These are phyloP conservation scores for Diachasma alloeum DNA, from an alignment of 1,140 invertebrate genomes.

Conservation along the genomic window DNA sequence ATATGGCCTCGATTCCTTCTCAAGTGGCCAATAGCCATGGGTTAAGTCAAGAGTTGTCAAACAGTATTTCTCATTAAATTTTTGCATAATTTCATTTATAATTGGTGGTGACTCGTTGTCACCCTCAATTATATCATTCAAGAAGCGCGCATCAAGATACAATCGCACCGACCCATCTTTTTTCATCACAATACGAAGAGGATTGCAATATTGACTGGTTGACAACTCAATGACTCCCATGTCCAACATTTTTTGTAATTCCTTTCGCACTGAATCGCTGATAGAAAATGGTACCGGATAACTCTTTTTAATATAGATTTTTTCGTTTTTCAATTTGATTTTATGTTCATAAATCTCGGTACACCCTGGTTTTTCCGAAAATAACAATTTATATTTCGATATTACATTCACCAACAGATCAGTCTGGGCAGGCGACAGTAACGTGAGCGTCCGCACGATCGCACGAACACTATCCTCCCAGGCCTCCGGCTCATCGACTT, in stretches of 20 bases:
- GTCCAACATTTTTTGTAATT: too few species aligned
- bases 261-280: too few species aligned
- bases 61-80: too few species aligned
- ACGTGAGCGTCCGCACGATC: neutral
- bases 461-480: neutral
- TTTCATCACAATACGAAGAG: neutral
- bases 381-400: neutral
- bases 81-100: neutral
- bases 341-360: neutral
- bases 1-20: slow-evolving; percentile 39
- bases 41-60: neutral
- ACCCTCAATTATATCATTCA: neutral
- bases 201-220: neutral
- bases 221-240: neutral
- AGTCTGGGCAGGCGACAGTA: neutral
- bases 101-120: neutral
- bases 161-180: neutral
- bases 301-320: too few species aligned
- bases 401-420: neutral
- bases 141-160: neutral
- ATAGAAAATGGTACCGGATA: too few species aligned
- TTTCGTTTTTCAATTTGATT: too few species aligned
- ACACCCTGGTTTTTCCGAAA: slow-evolving; percentile 2
- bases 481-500: neutral
- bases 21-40: slow-evolving; percentile 23